phyloP scores from a whole-genome alignment of 1,140 invertebrate genomes.

The Sipha flava region DNA sequence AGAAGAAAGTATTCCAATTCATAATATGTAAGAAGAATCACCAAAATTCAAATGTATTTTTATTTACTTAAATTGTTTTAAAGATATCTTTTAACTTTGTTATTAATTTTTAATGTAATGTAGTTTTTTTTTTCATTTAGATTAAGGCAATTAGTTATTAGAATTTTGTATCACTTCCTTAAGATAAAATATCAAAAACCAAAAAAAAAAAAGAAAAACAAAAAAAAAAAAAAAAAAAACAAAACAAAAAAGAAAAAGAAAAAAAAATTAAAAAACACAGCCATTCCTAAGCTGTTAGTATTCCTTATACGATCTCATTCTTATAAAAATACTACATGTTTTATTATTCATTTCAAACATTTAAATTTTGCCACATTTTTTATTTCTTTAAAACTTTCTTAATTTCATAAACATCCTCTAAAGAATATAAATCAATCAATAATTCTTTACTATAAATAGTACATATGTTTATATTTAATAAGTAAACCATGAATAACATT shows the following conservation, averaged over 20 bases:
- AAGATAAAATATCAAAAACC: not conserved
- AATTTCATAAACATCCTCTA: not conserved
- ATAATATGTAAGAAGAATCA: not conserved
- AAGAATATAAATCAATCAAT: not conserved
- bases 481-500: not conserved
- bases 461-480: not conserved
- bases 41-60: slow-evolving; percentile 7
- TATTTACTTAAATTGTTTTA: slow-evolving; percentile 25
- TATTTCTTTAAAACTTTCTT: not conserved
- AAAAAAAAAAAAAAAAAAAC: not conserved
- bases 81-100: slow-evolving; percentile 1
- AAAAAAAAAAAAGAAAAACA: not conserved
- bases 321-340: slow-evolving; percentile 6
- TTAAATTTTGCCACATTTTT: not conserved
- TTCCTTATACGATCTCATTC: slow-evolving; percentile 26
- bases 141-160: not conserved
- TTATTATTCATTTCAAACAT: not conserved
- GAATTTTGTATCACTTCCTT: slow-evolving; percentile 9
- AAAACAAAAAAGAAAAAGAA: not conserved
- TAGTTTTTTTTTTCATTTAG: slow-evolving; percentile 17
- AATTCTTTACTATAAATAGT: not conserved
- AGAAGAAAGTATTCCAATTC: slow-evolving; percentile 15
- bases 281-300: slow-evolving; percentile 1
- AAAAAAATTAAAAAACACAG: not conserved
- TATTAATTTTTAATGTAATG: slow-evolving; percentile 6